phyloP scores from a whole-genome alignment of 2,113 vertebrate species.

The Pseudorhombus dupliciocellatus region DNA sequence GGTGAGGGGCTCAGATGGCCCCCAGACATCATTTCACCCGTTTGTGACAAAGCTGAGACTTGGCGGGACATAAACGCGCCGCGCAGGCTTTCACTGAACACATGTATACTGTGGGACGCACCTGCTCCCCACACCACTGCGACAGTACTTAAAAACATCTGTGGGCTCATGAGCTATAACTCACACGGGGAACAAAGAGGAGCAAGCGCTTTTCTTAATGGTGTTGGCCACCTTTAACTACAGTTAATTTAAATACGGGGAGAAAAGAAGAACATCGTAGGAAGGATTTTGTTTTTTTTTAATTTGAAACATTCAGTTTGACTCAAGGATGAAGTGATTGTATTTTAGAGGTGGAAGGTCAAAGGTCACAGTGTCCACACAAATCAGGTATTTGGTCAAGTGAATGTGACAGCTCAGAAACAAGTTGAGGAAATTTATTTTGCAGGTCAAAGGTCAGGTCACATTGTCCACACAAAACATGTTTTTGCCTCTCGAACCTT shows the following conservation, averaged over 20 bases:
- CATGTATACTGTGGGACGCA: constrained; percentile 40
- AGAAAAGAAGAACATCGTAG: not conserved
- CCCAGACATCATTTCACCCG: constrained; percentile 2
- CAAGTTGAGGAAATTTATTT: too few species aligned
- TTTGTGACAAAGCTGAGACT: constrained; percentile 25
- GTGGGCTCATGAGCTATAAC: constrained; percentile 35
- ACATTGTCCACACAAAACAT: too few species aligned
- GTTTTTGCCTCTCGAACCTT: too few species aligned
- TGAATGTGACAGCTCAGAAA: too few species aligned
- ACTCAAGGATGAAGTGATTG: too few species aligned
- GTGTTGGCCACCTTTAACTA: not conserved
- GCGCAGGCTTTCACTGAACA: constrained; percentile 19
- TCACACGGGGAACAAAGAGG: constrained; percentile 17
- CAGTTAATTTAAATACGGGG: not conserved
- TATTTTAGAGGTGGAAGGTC: too few species aligned
- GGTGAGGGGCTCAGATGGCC: constrained; percentile 8
- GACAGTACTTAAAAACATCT: constrained; percentile 29
- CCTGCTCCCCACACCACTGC: constrained; percentile 48
- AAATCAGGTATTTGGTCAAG: too few species aligned
- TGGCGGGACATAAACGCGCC: constrained; percentile 14
- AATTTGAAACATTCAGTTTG: too few species aligned
- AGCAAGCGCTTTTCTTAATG: constrained; percentile 39
- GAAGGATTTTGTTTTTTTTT: too few species aligned
- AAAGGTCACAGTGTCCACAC: too few species aligned
- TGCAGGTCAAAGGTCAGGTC: too few species aligned